A percentile compares a stretch with the other conserved stretches of the same genome.
phyloP scores from a whole-genome alignment of 2,888 invertebrate species.

The Arrhopalites spinosus region DNA sequence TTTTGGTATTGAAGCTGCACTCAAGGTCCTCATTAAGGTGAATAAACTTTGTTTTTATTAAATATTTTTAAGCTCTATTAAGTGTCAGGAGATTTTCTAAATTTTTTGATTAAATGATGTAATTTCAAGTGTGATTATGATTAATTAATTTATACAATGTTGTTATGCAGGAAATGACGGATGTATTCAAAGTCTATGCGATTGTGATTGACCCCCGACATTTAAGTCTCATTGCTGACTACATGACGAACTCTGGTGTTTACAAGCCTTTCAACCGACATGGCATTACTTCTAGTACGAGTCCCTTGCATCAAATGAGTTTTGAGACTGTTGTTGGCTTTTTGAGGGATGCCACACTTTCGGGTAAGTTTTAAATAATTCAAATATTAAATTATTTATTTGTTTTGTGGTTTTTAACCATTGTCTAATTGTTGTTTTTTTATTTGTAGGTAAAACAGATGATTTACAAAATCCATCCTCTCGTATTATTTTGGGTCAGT shows the following conservation, averaged over 20 bases:
- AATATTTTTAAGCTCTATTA: no score
- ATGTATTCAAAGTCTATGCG: conserved; percentile 96
- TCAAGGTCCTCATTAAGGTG: conserved; percentile 65
- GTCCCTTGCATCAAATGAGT: conserved; percentile 96
- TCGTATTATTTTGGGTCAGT: conserved; percentile 83
- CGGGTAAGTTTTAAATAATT: conserved; percentile 60
- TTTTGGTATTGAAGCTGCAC: conserved; percentile 96
- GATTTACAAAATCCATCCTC: conserved; percentile 81
- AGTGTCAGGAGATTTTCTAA: no score
- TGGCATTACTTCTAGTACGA: conserved; percentile 88
- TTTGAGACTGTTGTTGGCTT: conserved; percentile 93
- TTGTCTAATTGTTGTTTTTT: background rate
- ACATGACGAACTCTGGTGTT: conserved; percentile 93
- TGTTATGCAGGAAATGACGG: conserved; percentile 82
- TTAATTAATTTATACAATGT: no score
- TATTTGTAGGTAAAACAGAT: conserved; percentile 72
- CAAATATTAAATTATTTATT: background rate
- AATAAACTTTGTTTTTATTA: background rate
- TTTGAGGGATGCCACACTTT: conserved; percentile 75
- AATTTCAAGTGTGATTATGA: background rate
- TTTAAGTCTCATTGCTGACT: conserved; percentile 90
- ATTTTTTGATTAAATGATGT: no score
- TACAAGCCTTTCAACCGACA: conserved; percentile 88
- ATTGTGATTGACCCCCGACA: conserved; percentile 94
- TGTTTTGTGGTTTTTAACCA: no score